Conservation (phyloP, 2,797 vertebrate genomes). For the Parauchenoglanis ngamensis region DNA sequence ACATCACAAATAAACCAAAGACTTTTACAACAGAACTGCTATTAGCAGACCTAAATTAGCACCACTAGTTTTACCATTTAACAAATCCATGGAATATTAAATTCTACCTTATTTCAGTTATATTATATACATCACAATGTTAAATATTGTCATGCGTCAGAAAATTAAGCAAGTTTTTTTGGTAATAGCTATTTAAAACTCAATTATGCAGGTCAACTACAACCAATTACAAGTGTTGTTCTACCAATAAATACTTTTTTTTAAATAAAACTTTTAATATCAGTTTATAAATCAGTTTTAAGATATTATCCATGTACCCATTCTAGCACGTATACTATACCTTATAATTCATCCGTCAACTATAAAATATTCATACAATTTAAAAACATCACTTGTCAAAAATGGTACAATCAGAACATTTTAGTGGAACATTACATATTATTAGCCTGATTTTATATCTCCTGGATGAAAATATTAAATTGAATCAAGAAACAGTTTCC, state of each 20-base stretch:
- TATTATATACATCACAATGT: not conserved
- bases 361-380: not conserved
- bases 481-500: not conserved
- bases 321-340: not conserved
- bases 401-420: not conserved
- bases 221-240: not conserved
- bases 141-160: not conserved
- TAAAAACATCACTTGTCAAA: not conserved
- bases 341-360: not conserved
- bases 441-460: not conserved
- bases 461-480: not conserved
- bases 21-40: not conserved
- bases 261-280: not conserved
- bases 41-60: not conserved
- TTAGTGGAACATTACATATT: not conserved
- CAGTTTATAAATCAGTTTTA: not conserved
- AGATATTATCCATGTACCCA: not conserved
- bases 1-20: not conserved
- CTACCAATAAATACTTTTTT: not conserved
- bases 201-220: not conserved
- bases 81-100: not conserved
- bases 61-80: not conserved
- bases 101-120: not conserved
- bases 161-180: not conserved
- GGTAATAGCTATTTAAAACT: too few species aligned